Conservation (phyloP, 2,797 vertebrate genomes). For the Oryzias sinensis region DNA sequence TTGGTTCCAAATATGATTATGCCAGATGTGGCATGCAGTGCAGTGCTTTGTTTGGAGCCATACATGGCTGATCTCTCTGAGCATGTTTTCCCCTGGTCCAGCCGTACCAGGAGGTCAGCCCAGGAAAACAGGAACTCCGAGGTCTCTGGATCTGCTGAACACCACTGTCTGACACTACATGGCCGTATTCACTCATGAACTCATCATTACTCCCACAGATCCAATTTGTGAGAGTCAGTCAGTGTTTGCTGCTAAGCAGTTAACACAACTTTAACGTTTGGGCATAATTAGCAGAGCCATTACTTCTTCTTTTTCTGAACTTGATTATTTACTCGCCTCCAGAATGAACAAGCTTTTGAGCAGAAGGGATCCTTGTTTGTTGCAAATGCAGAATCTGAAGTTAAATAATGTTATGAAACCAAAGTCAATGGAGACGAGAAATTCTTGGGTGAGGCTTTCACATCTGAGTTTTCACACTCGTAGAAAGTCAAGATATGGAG, state of each 20-base stretch:
- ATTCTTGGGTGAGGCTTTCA: too few relatives aligned
- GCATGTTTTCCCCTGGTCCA: conserved; percentile 40
- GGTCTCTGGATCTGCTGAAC: conserved; percentile 37
- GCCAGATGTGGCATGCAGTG: conserved; percentile 65
- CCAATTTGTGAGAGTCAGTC: conserved; percentile 10
- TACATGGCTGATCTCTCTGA: conserved; percentile 62
- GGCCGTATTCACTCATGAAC: conserved; percentile 44
- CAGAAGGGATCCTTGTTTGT: too few relatives aligned
- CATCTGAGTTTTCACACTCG: conserved; percentile 12
- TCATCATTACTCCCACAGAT: conserved; percentile 22
- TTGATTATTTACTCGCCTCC: too few relatives aligned
- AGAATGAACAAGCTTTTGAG: too few relatives aligned
- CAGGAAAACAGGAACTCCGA: conserved; percentile 48
- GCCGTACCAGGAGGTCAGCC: conserved; percentile 53
- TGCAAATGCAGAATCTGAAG: too few relatives aligned
- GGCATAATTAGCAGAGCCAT: conserved; percentile 5
- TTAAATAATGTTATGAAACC: too few relatives aligned
- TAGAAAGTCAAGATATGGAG: conserved; percentile 3
- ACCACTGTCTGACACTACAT: conserved; percentile 49
- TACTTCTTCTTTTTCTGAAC: too few relatives aligned
- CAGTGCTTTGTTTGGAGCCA: conserved; percentile 55
- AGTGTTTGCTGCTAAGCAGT: not conserved
- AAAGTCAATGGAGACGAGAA: too few relatives aligned
- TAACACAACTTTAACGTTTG: conserved; percentile 13
- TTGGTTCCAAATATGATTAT: conserved; percentile 69